Evolutionary conservation across 1,140 invertebrate species (phyloP).

Genomic region (Aphelinus atriplicis): DNA sequence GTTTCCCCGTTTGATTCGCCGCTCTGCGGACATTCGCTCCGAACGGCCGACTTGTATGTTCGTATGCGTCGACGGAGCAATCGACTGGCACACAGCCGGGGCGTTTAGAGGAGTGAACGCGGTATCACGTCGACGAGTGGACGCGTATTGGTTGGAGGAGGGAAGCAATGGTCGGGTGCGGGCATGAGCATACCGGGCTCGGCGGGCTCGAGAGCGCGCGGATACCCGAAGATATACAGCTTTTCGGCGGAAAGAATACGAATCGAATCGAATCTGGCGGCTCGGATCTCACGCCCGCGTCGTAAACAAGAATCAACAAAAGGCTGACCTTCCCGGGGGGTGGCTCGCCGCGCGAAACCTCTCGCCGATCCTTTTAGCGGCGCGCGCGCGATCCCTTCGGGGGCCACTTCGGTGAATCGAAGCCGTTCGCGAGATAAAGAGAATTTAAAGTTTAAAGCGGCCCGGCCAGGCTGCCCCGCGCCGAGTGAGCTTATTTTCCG

Average conservation of each 20-base stretch:
- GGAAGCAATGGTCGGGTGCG: constrained; percentile 2
- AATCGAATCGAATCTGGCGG: constrained; percentile 52
- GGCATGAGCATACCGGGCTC: too few relatives aligned
- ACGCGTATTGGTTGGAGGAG: not conserved
- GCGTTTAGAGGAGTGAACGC: not conserved
- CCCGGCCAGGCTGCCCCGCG: constrained; percentile 42
- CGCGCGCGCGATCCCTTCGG: constrained; percentile 48
- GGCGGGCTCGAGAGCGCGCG: constrained; percentile 2
- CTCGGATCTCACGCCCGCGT: constrained; percentile 60
- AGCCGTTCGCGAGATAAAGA: constrained; percentile 59
- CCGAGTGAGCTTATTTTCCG: constrained; percentile 38
- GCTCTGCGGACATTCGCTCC: too few relatives aligned
- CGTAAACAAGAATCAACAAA: constrained; percentile 65
- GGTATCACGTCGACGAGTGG: not conserved
- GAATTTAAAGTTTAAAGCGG: constrained; percentile 63
- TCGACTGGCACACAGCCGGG: not conserved
- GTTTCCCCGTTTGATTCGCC: too few relatives aligned
- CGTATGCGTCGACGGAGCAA: not conserved
- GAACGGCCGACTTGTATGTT: too few relatives aligned
- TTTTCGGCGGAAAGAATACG: constrained; percentile 33
- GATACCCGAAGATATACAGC: constrained; percentile 45
- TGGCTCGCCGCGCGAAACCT: constrained; percentile 38
- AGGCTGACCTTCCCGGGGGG: constrained; percentile 56
- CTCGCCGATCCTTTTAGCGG: constrained; percentile 41
- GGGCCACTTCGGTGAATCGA: constrained; percentile 52